Base-by-base conservation (phyloP, 2,113 vertebrate genomes). In the Chloropsis cyanopogon region DNA sequence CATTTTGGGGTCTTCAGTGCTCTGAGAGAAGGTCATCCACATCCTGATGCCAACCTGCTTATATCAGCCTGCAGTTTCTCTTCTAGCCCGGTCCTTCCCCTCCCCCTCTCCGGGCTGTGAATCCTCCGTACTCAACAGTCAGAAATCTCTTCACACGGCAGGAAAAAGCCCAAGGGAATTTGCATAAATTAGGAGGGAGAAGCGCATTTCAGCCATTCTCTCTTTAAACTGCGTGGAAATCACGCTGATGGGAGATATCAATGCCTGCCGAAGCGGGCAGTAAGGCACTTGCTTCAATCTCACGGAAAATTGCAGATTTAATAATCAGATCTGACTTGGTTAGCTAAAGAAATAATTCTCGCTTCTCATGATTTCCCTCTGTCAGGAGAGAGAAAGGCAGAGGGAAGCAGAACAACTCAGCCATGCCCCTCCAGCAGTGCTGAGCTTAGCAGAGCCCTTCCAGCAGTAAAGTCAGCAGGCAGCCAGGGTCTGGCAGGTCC, bases 151-250 rank as follows among this genome's bases (percentile, higher is more conserved):
- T 92, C 93, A 93, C 76, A 72, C 0, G 4, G 59, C 59, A 88
- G 47, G 76, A 54, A 85, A 80, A 89, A 80, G 29, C 57, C 47
- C 64, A 7, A 79, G 21, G 84, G 87, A 92, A 94, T 96, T 97
- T 97, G 88, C 96, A 97, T 97, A 95, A 83, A 96, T 97, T 95
- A 94, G 87, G 68, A 56, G 42, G 41, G 54, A 87, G 88, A 80
- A 86, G 39, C 1, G 0, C 63, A 50, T 96, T 91, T 95, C 90
- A 91, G 73, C 47, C 71, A 64, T 93, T 94, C 79, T 91, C 60
- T 52, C 21, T 41, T 87, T 86, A 92, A 93, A 75, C 71, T 49
- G 82, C 21, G 1, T 90, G 93, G 56, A 94, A 94, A 82, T 96
- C 85, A n/a, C 7, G 0, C 53, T 93, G 88, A 75, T 89, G 76